Evolutionary conservation across 2,113 vertebrate species (phyloP).

Genomic region (Mesocricetus auratus): DNA sequence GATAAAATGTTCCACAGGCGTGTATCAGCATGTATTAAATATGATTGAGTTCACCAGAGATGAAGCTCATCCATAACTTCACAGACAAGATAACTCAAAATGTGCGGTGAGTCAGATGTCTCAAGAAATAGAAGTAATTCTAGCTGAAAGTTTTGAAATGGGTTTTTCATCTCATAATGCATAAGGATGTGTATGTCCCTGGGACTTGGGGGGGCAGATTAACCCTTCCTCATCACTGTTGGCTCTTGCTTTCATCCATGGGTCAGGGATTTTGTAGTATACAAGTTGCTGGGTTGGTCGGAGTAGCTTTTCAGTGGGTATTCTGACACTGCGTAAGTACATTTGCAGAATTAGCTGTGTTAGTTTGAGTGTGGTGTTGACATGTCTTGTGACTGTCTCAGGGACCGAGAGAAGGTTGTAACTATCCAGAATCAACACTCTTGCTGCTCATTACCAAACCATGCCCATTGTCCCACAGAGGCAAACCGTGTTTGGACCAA

Average conservation of each 20-base stretch:
- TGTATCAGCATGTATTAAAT: neutral
- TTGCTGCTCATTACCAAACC: slow-evolving; percentile 53
- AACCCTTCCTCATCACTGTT: neutral
- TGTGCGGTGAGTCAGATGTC: neutral
- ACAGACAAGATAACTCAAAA: neutral
- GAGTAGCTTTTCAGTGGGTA: neutral
- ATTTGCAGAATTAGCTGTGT: slow-evolving; percentile 10
- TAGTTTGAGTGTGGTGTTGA: neutral
- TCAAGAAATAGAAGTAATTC: neutral
- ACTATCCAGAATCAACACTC: slow-evolving; percentile 48
- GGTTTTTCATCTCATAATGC: neutral
- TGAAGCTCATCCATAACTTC: neutral
- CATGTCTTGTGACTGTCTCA: neutral
- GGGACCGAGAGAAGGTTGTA: slow-evolving; percentile 14
- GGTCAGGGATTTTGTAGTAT: neutral
- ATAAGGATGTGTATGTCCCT: slow-evolving; percentile 16
- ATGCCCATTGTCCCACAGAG: neutral
- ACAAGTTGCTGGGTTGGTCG: neutral
- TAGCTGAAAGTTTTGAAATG: neutral
- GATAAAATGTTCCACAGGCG: neutral
- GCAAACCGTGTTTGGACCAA: slow-evolving; percentile 31
- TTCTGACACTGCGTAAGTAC: neutral
- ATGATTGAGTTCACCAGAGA: neutral
- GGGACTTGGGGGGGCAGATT: neutral
- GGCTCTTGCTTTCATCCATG: neutral